Percentiles rank a stretch among this genome's conserved stretches.
These are phyloP conservation scores for Clarias gariepinus DNA, from an alignment of 2,113 vertebrate genomes.

Conservation along the genomic window DNA sequence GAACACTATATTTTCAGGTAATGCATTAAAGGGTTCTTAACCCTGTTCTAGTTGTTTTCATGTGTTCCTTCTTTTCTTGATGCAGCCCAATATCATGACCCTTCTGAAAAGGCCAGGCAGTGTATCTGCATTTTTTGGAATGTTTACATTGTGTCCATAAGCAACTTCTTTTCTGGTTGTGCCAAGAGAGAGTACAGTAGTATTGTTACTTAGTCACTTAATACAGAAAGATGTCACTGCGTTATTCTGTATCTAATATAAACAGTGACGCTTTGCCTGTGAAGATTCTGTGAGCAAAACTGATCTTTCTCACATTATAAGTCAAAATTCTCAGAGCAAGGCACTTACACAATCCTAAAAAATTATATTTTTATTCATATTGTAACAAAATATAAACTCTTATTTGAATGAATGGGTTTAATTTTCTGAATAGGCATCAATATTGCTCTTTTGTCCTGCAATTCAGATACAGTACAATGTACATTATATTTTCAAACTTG, in stretches of 20 bases:
- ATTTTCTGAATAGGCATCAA: not conserved
- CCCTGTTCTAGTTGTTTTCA: too few relatives aligned
- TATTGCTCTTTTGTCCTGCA: not conserved
- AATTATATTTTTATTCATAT: not conserved
- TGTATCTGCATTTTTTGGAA: not conserved
- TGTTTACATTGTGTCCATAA: not conserved
- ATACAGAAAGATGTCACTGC: not conserved
- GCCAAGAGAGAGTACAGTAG: not conserved
- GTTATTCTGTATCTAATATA: not conserved
- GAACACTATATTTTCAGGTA: too few relatives aligned
- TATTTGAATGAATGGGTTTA: not conserved
- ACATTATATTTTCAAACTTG: not conserved
- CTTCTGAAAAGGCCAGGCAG: too few relatives aligned
- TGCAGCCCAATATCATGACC: too few relatives aligned
- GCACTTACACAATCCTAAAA: not conserved
- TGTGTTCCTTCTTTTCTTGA: too few relatives aligned
- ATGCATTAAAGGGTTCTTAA: too few relatives aligned
- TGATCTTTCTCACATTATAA: not conserved
- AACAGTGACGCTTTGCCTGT: not conserved
- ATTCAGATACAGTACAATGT: not conserved
- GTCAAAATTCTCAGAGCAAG: not conserved
- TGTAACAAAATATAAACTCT: not conserved
- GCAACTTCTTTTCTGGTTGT: not conserved
- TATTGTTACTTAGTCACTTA: not conserved
- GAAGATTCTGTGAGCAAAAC: not conserved